Evolutionary conservation across 2,888 invertebrate genomes (phyloP).

Genomic region (Philhelius pedissequus): DNA sequence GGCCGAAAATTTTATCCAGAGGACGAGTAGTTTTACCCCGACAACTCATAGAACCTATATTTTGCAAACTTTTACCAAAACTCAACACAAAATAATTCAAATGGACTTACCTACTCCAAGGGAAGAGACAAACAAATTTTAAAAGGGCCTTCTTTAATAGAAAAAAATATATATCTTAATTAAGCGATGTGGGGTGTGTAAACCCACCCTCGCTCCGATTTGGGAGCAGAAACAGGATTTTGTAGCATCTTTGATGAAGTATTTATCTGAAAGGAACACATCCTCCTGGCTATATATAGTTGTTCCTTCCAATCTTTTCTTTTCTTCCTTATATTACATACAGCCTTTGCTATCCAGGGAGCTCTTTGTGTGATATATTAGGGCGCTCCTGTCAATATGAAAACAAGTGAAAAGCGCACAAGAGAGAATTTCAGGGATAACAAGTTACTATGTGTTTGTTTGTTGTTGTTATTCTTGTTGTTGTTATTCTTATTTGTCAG

Average conservation of each 20-base stretch:
- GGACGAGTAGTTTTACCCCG: no score
- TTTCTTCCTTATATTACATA: neutral
- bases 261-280: constrained; percentile 53
- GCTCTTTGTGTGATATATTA: constrained; percentile 54
- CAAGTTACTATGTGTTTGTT: constrained; percentile 3
- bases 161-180: neutral
- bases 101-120: no score
- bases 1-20: no score
- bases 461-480: neutral
- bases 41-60: no score
- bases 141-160: no score
- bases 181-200: neutral
- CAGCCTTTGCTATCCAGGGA: neutral
- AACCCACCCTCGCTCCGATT: neutral
- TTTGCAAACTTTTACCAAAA: no score
- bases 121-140: no score
- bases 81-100: no score
- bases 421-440: constrained; percentile 30
- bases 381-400: constrained; percentile 64
- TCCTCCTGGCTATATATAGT: constrained; percentile 38
- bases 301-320: constrained; percentile 5
- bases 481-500: constrained; percentile 13
- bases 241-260: constrained; percentile 63
- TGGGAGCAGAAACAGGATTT: neutral
- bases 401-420: constrained; percentile 56